Conservation (phyloP, 2,797 vertebrate species). For the Micropoecilia bifurca region DNA sequence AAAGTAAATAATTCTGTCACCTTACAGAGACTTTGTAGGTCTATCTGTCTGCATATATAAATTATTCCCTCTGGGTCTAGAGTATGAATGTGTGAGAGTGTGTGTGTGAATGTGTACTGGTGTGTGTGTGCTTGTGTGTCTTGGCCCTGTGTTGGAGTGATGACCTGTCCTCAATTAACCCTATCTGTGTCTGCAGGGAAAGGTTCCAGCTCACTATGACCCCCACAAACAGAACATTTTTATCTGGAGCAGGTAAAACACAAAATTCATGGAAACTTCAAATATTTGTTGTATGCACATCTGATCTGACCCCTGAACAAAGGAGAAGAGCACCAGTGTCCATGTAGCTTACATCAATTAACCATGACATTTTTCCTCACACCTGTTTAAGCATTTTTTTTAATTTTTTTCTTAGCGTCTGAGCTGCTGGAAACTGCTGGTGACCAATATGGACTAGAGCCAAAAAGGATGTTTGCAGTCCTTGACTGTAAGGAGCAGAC, state of each 20-base stretch:
- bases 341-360: not conserved
- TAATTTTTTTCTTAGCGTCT: not conserved
- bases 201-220: not conserved
- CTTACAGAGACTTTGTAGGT: not conserved
- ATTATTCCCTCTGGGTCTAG: not conserved
- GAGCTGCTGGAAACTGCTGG: not conserved
- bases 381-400: not conserved
- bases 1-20: not conserved
- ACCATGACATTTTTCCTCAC: not conserved
- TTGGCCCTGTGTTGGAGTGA: not conserved
- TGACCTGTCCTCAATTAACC: not conserved
- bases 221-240: not conserved
- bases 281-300: slow-evolving; percentile 22
- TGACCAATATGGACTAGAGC: not conserved
- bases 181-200: not conserved
- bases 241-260: not conserved
- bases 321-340: not conserved
- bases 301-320: not conserved
- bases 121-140: not conserved
- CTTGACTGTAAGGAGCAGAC: not conserved
- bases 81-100: not conserved
- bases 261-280: not conserved
- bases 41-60: not conserved
- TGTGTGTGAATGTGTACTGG: not conserved
- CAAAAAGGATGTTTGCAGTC: not conserved